phyloP scores from a whole-genome alignment of 2,113 vertebrate genomes.

The Oncorhynchus mykiss region DNA sequence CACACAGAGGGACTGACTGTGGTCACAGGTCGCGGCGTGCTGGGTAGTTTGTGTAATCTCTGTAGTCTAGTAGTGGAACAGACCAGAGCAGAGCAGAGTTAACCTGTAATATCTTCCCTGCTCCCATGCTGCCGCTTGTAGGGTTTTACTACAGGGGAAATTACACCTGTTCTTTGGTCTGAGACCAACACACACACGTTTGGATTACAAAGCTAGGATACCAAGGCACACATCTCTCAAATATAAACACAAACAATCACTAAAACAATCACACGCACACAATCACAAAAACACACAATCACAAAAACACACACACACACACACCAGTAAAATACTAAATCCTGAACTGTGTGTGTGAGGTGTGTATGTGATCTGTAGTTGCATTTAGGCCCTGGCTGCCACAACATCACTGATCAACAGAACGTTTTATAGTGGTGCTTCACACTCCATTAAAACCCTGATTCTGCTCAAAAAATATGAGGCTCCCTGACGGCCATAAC shows the following conservation, averaged over 20 bases:
- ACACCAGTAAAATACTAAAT: too few species aligned
- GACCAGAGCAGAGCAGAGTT: conserved; percentile 78
- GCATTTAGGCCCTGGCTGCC: conserved; percentile 26
- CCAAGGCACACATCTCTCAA: not conserved
- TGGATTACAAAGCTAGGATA: not conserved
- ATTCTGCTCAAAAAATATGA: conserved; percentile 40
- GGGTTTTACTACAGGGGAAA: conserved; percentile 75
- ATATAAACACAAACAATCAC: not conserved
- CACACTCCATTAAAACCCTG: conserved; percentile 51
- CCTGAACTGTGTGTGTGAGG: not conserved
- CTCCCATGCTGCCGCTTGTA: conserved; percentile 75
- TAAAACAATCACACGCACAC: not conserved
- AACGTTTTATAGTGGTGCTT: conserved; percentile 52
- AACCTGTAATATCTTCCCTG: conserved; percentile 84
- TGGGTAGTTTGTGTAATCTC: conserved; percentile 67
- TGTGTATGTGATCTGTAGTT: conserved; percentile 13
- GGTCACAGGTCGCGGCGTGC: conserved; percentile 82
- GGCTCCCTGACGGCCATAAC: conserved; percentile 47
- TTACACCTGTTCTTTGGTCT: conserved; percentile 61
- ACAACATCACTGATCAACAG: conserved; percentile 53
- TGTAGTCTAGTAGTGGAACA: conserved; percentile 43
- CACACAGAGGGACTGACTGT: not conserved
- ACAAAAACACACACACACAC: too few species aligned
- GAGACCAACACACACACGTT: conserved; percentile 39
- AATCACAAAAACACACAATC: too few species aligned